Conservation (phyloP, 2,113 vertebrate species). For the Oxygymnocypris stewartii region DNA sequence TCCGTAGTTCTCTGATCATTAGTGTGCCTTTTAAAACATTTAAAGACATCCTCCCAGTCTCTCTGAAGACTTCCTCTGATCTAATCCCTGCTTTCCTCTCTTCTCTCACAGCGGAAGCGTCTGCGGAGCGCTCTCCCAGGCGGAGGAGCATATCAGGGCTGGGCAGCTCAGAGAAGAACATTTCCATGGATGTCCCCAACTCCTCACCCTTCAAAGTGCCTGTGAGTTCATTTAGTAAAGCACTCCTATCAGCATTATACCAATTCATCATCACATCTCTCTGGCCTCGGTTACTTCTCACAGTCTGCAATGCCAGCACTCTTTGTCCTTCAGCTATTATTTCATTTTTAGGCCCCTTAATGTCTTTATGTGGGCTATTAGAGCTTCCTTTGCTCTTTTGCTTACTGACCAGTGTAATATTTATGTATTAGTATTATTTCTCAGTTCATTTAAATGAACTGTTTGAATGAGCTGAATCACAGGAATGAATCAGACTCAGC, state of each 20-base stretch:
- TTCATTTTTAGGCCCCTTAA: background rate
- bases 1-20: background rate
- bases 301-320: background rate
- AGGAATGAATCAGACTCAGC: background rate
- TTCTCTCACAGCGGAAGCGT: constrained; percentile 77
- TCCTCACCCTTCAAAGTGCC: constrained; percentile 95
- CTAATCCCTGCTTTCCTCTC: background rate
- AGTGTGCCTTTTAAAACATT: background rate
- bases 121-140: constrained; percentile 89
- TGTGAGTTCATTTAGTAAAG: constrained; percentile 76
- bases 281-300: background rate
- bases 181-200: constrained; percentile 81
- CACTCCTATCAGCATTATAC: background rate
- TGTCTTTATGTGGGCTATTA: background rate
- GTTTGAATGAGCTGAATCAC: background rate
- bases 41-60: background rate
- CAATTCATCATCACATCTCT: constrained; percentile 1
- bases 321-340: background rate
- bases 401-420: background rate
- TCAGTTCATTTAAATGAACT: background rate
- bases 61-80: background rate
- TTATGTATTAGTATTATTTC: background rate
- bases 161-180: constrained; percentile 87
- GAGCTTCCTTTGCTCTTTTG: background rate
- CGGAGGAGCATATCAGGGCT: constrained; percentile 94